Evolutionary conservation across 2,888 invertebrate species (phyloP).

Genomic region (Melieria omissa): DNA sequence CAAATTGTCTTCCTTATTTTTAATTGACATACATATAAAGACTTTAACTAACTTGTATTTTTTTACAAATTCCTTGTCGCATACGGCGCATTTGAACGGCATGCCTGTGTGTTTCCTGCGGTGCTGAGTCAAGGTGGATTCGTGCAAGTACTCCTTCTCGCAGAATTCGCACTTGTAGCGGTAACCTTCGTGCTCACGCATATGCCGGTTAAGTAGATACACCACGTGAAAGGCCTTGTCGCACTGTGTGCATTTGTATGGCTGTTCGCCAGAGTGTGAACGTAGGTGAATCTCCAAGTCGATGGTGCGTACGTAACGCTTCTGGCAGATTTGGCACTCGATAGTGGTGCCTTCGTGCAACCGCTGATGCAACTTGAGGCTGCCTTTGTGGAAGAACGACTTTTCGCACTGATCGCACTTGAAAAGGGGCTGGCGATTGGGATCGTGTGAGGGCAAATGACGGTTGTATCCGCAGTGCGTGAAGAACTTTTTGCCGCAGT

Average conservation of each 20-base stretch:
- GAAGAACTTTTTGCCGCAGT: constrained; percentile 45
- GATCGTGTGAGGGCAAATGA: constrained; percentile 44
- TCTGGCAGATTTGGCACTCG: constrained; percentile 46
- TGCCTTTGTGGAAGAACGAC: constrained; percentile 46
- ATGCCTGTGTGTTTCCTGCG: constrained; percentile 38
- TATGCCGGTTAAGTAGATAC: constrained; percentile 42
- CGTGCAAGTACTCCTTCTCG: constrained; percentile 40
- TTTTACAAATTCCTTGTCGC: constrained; percentile 37
- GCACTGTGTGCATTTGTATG: constrained; percentile 45
- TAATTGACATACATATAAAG: background rate
- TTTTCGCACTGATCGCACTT: constrained; percentile 46
- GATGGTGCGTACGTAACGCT: constrained; percentile 45
- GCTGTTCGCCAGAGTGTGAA: constrained; percentile 47
- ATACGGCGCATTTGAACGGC: constrained; percentile 38
- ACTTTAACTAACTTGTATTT: constrained; percentile 30
- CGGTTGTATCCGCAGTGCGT: constrained; percentile 44
- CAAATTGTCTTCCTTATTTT: too few species aligned
- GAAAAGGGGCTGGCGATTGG: constrained; percentile 41
- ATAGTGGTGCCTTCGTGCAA: constrained; percentile 45
- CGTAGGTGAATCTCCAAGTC: constrained; percentile 47
- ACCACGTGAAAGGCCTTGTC: constrained; percentile 40
- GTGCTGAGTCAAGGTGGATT: constrained; percentile 36
- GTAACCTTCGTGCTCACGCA: constrained; percentile 45
- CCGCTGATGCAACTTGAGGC: constrained; percentile 44
- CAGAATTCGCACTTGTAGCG: constrained; percentile 47